Conservation (phyloP, 2,888 invertebrate genomes). For the Crepidodera aurea region DNA sequence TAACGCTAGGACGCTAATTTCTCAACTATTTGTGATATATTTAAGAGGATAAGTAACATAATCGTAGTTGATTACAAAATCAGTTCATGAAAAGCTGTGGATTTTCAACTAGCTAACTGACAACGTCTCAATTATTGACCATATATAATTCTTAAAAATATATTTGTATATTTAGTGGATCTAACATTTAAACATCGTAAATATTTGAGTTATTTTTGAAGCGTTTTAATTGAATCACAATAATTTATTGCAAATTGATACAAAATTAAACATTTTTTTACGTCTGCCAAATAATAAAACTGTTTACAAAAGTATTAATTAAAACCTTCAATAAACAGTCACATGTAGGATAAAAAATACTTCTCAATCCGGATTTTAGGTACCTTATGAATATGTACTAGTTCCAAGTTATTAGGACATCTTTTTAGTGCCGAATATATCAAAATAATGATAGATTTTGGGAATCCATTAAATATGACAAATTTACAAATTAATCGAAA, state of each 20-base stretch:
- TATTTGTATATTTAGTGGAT: conserved; percentile 31
- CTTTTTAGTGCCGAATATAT: background rate
- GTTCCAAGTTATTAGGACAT: background rate
- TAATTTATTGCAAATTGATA: conserved; percentile 7
- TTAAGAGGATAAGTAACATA: no score
- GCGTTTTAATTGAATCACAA: conserved; percentile 12
- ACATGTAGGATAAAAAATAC: background rate
- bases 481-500: conserved; percentile 15
- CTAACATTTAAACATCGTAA: conserved; percentile 20
- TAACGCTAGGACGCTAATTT: no score
- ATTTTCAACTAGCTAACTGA: conserved; percentile 13
- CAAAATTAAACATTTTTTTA: background rate
- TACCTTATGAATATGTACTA: background rate
- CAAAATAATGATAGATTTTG: background rate
- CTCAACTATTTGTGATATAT: no score
- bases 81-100: conserved; percentile 24
- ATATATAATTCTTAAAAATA: conserved; percentile 22
- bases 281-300: background rate
- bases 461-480: conserved; percentile 27
- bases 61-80: no score
- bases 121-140: background rate
- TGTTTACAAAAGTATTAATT: background rate
- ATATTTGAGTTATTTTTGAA: background rate
- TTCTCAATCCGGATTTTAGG: background rate
- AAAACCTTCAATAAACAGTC: conserved; percentile 6